Evolutionary conservation across 1,140 invertebrate genomes (phyloP), one percentile per base, ranked within the genome.

Genomic region (Trichonephila clavata): DNA sequence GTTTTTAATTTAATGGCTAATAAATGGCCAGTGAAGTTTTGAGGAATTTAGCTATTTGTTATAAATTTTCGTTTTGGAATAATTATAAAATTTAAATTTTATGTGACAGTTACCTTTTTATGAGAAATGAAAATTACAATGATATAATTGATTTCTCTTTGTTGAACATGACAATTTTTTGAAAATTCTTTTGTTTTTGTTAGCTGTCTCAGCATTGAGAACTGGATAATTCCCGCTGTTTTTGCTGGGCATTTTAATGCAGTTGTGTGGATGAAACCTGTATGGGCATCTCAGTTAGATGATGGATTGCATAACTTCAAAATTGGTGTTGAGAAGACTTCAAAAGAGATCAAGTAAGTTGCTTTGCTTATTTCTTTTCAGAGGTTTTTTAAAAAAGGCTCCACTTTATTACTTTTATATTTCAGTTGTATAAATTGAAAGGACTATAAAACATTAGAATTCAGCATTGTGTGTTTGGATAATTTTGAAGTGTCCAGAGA

Each of bases 161-260:
- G 50, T 50, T 50, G 50, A 50, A 50, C 10, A 50, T 50, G 1
- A 50, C 10, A 10, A n/a, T 24, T 65, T 65, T n/a, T n/a, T 43
- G 3, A 32, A 39, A 8, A 13, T 43, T 81, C 21, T 65, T n/a
- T 65, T 65, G 61, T 88, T 43, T 83, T 16, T 65, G 24, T n/a
- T 27, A 94, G 94, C 24, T 94, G 81, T 18, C 24, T 96, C 10
- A 98, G 98, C 95, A 99, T 99, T 95, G 98, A 99, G 96, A 99
- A 98, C 96, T 99, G 98, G 98, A 98, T 99, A 39, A 96, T 99
- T 94, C 98, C 98, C 5, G 97, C 97, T 24, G 97, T 97, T 1
- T 99, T 98, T 95, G 98, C 98, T 18, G 98, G 98, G 20, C 98
- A 98, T 95, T 97, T 99, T 50, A 96, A 96, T 86, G 96, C 97